phyloP scores from a whole-genome alignment of 2,888 invertebrate genomes.

The Chalcosyrphus nemorum region DNA sequence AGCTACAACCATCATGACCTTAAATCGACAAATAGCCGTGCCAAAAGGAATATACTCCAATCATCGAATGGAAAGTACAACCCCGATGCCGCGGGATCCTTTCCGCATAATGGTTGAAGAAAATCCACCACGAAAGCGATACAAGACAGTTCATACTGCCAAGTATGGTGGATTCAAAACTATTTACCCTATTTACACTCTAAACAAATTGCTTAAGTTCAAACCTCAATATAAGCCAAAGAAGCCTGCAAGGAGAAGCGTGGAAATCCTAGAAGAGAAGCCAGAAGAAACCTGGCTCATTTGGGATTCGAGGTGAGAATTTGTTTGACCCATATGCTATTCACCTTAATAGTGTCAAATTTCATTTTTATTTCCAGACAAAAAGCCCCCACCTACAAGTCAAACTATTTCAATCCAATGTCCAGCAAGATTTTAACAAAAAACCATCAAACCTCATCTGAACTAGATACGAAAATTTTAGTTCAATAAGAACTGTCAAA shows the following conservation, averaged over 20 bases:
- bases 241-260: background rate
- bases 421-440: background rate
- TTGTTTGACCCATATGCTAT: background rate
- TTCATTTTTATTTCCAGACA: background rate
- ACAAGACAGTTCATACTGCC: conserved; percentile 39
- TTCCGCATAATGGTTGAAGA: conserved; percentile 41
- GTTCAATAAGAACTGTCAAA: conserved; percentile 17
- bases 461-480: conserved; percentile 18
- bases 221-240: conserved; percentile 22
- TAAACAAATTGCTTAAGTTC: conserved; percentile 59
- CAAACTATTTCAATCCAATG: conserved; percentile 22
- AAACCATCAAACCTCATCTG: background rate
- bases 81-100: conserved; percentile 9
- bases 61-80: conserved; percentile 55
- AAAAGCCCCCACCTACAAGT: conserved; percentile 6
- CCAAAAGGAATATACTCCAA: conserved; percentile 38
- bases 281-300: conserved; percentile 35
- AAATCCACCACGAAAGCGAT: conserved; percentile 1
- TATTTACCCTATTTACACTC: conserved; percentile 52
- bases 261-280: background rate
- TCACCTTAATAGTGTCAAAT: background rate
- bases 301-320: conserved; percentile 38
- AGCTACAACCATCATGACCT: conserved; percentile 9
- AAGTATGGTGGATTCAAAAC: conserved; percentile 68
- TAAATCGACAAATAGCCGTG: conserved; percentile 26